These are phyloP conservation scores for Plutella xylostella DNA, from an alignment of 2,888 invertebrate species.

Conservation along the genomic window DNA sequence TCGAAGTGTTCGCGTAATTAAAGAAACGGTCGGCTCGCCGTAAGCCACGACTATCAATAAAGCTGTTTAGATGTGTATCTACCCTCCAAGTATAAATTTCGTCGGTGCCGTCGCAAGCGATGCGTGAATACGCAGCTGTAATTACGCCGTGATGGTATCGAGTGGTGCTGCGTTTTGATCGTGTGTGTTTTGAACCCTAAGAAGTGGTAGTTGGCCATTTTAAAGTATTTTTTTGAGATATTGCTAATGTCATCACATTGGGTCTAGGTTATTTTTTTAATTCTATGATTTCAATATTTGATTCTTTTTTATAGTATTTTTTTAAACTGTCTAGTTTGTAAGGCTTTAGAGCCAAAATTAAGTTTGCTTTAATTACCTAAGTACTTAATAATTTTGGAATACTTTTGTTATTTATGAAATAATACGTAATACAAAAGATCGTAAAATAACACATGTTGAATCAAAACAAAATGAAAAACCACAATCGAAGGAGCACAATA, in stretches of 20 bases:
- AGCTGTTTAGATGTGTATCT: slow-evolving; percentile 49
- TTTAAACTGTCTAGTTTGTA: too few species aligned
- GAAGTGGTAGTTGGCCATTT: too few species aligned
- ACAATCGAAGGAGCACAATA: neutral
- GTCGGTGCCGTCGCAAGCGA: slow-evolving; percentile 16
- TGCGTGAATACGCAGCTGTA: slow-evolving; percentile 10
- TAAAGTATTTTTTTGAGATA: too few species aligned
- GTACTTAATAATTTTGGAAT: too few species aligned
- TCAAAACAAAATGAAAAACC: neutral
- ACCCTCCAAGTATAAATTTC: slow-evolving; percentile 41
- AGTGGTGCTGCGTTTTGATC: neutral
- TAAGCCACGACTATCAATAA: slow-evolving; percentile 21
- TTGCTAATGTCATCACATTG: too few species aligned
- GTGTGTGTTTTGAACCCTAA: too few species aligned
- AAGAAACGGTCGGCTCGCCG: slow-evolving; percentile 8
- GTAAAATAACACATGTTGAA: neutral
- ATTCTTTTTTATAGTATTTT: too few species aligned
- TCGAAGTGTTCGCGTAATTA: slow-evolving; percentile 10
- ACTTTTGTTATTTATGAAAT: neutral
- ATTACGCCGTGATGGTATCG: neutral
- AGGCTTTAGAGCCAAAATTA: too few species aligned
- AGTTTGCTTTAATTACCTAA: too few species aligned
- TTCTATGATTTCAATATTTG: too few species aligned
- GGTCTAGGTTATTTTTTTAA: too few species aligned
- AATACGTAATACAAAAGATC: neutral